Base-by-base conservation (phyloP, 2,113 vertebrate species). In the Myxocyprinus asiaticus region DNA sequence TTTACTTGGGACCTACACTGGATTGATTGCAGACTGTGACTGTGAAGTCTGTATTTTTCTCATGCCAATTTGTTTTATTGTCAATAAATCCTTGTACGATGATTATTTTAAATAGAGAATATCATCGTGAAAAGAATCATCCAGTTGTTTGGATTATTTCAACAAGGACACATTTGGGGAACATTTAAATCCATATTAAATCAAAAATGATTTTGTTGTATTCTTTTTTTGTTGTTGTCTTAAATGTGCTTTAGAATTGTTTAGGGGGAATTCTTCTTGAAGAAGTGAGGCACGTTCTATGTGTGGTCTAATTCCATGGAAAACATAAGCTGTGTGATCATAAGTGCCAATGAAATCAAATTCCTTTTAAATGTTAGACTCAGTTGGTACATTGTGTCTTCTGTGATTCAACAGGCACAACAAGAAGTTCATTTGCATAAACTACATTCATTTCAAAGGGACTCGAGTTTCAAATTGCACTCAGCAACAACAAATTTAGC, bases 1-100 rank as follows among this genome's bases (percentile, higher is more conserved):
- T 85, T 85, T 80, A 82, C 81, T 74, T 64, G 77, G n/a, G 67
- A 48, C 51, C 72, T 64, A 47, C 65, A 65, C 22, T 15, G 58
- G 68, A 79, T 55, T 22, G 84, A 62, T 70, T 76, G 75, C 79
- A 81, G 67, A 77, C 9, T 33, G 81, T 75, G 42, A 80, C 67
- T 68, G 58, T 33, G 17, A 77, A 55, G 14, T 71, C 42, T 3
- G 66, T 75, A 59, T 80, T 70, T 53, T 58, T 14, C 51, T 63
- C 45, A 15, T 65, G 53, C 50, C 43, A 63, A 42, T 80, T 80
- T 65, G 9, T 48, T 47, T 73, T 48, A 45, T 63, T 74, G 62
- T 73, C 43, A 63, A 7, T 3, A 33, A 33, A 33, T 33, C 22
- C 22, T 33, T 33, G 3, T 33, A 62, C 42, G 17, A 61, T 70